phyloP scores from a whole-genome alignment of 2,888 invertebrate genomes.

The Latheticus oryzae region DNA sequence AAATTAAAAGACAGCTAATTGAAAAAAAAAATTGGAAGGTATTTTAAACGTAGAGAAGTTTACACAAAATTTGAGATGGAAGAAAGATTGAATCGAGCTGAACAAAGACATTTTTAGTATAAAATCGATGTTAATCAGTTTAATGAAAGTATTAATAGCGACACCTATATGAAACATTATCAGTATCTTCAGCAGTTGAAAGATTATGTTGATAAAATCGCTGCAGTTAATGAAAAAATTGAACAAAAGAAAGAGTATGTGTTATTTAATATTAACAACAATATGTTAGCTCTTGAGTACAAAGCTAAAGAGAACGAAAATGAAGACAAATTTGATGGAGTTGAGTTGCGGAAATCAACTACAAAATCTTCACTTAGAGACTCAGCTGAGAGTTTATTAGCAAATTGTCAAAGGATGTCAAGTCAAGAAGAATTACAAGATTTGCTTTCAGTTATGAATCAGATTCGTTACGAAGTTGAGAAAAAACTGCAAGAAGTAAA shows the following conservation, averaged over 20 bases:
- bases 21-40: slow-evolving; percentile 42
- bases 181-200: slow-evolving; percentile 14
- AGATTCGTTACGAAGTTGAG: slow-evolving; percentile 13
- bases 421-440: slow-evolving; percentile 3
- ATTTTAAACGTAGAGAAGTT: slow-evolving; percentile 38
- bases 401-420: neutral
- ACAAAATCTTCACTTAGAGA: too few species aligned
- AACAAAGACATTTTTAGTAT: slow-evolving; percentile 15
- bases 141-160: slow-evolving; percentile 10
- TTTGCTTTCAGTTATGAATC: neutral
- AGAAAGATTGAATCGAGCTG: slow-evolving; percentile 25
- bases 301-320: slow-evolving; percentile 15
- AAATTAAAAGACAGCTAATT: slow-evolving; percentile 45
- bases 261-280: slow-evolving; percentile 16
- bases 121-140: slow-evolving; percentile 20
- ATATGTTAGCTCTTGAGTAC: slow-evolving; percentile 13
- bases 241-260: slow-evolving; percentile 21
- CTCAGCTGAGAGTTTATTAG: slow-evolving; percentile 1
- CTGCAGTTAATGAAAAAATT: slow-evolving; percentile 2
- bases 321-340: slow-evolving; percentile 4
- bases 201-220: slow-evolving; percentile 16
- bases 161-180: slow-evolving; percentile 11
- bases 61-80: slow-evolving; percentile 42
- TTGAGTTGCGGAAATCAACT: slow-evolving; percentile 16
- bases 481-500: slow-evolving; percentile 5